A percentile compares a stretch with the other conserved stretches of the same genome.
phyloP scores from a whole-genome alignment of 2,797 vertebrate species.

The Sebastes oblongus region DNA sequence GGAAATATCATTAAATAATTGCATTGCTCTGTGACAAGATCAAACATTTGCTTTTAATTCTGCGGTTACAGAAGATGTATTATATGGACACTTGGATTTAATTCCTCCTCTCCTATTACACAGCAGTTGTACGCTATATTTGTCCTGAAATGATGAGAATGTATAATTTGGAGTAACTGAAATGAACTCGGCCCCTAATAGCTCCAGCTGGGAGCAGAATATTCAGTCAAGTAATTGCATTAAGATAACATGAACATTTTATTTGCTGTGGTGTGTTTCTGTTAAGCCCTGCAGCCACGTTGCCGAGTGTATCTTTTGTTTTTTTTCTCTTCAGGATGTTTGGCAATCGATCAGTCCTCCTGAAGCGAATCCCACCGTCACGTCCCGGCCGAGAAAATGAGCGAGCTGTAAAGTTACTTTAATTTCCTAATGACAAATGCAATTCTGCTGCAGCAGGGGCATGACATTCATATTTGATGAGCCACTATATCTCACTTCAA shows the following conservation, averaged over 20 bases:
- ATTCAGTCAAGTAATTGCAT: slow-evolving; percentile 51
- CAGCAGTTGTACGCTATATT: not conserved
- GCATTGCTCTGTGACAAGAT: not conserved
- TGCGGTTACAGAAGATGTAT: not conserved
- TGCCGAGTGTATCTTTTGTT: slow-evolving; percentile 33
- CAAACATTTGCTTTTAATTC: not conserved
- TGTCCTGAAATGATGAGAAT: slow-evolving; percentile 19
- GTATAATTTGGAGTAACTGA: slow-evolving; percentile 33
- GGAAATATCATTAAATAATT: not conserved
- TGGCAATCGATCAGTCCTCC: slow-evolving; percentile 56
- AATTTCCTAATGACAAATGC: slow-evolving; percentile 72
- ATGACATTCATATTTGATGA: slow-evolving; percentile 70
- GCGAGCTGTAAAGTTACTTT: slow-evolving; percentile 54
- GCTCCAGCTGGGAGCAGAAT: slow-evolving; percentile 29
- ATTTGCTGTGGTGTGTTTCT: slow-evolving; percentile 36
- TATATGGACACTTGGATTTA: not conserved
- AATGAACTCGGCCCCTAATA: slow-evolving; percentile 40
- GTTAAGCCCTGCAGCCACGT: slow-evolving; percentile 37
- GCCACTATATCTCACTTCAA: slow-evolving; percentile 69
- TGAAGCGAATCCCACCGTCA: slow-evolving; percentile 50
- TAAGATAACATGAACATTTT: slow-evolving; percentile 54
- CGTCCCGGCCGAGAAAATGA: slow-evolving; percentile 48
- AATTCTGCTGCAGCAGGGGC: slow-evolving; percentile 46
- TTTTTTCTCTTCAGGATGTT: slow-evolving; percentile 40
- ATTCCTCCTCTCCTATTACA: slow-evolving; percentile 1